Conservation (phyloP, 2,113 vertebrate species). For the Sarotherodon lohbergeri region DNA sequence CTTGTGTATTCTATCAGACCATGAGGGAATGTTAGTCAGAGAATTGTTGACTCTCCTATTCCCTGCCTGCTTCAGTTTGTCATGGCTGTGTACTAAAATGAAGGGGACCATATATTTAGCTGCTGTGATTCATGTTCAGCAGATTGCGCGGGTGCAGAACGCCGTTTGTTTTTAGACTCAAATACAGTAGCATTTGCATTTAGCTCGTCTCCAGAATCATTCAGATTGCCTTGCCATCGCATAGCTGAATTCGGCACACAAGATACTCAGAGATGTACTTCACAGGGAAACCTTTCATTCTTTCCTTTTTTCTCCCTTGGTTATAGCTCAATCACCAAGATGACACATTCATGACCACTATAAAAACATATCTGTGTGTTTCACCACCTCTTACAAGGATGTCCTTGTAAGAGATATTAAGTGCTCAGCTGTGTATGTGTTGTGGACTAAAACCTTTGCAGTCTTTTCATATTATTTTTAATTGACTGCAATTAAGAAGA, state of each 20-base stretch:
- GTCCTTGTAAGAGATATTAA: background rate
- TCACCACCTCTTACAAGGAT: background rate
- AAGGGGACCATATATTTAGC: conserved; percentile 45
- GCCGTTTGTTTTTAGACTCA: background rate
- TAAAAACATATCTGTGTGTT: background rate
- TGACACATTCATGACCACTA: background rate
- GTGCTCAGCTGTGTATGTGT: background rate
- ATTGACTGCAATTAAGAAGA: background rate
- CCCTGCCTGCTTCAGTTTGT: conserved; percentile 35
- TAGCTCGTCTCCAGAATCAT: background rate
- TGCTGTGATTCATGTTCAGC: conserved; percentile 50
- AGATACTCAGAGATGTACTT: background rate
- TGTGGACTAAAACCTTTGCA: background rate
- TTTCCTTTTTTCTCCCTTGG: background rate
- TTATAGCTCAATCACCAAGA: background rate
- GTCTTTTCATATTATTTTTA: background rate
- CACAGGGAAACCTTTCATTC: background rate
- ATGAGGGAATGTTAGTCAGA: conserved; percentile 43
- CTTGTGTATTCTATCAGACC: conserved; percentile 52
- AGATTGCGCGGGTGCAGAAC: conserved; percentile 27
- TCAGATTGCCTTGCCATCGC: background rate
- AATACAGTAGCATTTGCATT: background rate
- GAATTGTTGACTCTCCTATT: conserved; percentile 38
- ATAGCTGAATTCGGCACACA: background rate
- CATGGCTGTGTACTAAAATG: conserved; percentile 25